Evolutionary conservation across 2,797 vertebrate species (phyloP).

Genomic region (Lagocephalus sceleratus): DNA sequence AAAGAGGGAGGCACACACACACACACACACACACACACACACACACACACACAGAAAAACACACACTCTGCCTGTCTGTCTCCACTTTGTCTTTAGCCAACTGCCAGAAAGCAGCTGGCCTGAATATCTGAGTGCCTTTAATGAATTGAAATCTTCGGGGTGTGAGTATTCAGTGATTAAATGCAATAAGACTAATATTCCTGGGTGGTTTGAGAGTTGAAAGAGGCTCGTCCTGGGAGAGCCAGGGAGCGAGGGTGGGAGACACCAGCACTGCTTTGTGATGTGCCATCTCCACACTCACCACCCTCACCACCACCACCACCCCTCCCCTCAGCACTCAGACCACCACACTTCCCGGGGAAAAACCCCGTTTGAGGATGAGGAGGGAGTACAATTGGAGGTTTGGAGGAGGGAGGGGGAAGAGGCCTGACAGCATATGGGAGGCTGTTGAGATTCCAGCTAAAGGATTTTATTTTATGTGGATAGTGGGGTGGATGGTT

Average conservation of each 20-base stretch:
- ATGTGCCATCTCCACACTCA: conserved; percentile 34
- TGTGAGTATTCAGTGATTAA: conserved; percentile 84
- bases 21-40: conserved; percentile 17
- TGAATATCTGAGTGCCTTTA: conserved; percentile 88
- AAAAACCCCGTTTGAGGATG: conserved; percentile 63
- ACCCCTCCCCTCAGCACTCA: background rate
- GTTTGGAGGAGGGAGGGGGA: conserved; percentile 28
- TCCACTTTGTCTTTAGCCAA: conserved; percentile 84
- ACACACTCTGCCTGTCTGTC: conserved; percentile 76
- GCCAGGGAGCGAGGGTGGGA: conserved; percentile 25
- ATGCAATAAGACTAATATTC: conserved; percentile 89
- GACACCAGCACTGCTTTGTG: conserved; percentile 32
- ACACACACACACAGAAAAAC: conserved; percentile 34
- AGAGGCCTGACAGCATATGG: conserved; percentile 25
- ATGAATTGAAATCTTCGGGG: conserved; percentile 83
- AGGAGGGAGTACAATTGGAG: conserved; percentile 44
- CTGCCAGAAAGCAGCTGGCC: conserved; percentile 88
- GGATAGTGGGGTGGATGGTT: conserved; percentile 32
- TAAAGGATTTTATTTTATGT: conserved; percentile 59
- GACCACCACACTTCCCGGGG: conserved; percentile 31
- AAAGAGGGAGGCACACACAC: conserved; percentile 20
- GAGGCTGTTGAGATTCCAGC: conserved; percentile 12
- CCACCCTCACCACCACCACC: background rate
- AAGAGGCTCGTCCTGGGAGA: conserved; percentile 74
- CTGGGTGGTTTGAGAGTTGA: conserved; percentile 79